Percentiles rank a stretch among this genome's conserved stretches.
Conservation (phyloP, 1,140 invertebrate species). For the Plectrocnemia conspersa region DNA sequence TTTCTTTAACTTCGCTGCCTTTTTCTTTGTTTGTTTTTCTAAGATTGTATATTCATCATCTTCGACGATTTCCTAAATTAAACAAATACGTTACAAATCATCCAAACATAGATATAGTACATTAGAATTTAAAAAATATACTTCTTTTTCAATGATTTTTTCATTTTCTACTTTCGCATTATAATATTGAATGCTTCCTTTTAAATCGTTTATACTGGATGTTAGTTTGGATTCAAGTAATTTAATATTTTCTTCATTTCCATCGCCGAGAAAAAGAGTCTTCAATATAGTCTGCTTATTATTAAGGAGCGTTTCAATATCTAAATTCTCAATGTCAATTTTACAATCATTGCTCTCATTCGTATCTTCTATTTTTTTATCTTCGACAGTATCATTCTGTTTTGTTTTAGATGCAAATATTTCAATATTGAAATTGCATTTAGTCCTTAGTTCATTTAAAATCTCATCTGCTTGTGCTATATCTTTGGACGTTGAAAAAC, state of each 20-base stretch:
- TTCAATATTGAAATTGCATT: constrained; percentile 5
- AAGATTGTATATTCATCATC: neutral
- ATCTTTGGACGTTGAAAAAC: neutral
- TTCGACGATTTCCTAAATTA: neutral
- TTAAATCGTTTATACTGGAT: constrained; percentile 8
- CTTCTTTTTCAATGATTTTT: constrained; percentile 56
- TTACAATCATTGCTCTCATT: neutral
- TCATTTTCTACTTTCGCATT: constrained; percentile 56
- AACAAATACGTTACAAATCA: neutral
- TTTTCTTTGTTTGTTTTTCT: constrained; percentile 12
- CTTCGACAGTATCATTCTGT: neutral
- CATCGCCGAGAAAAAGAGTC: constrained; percentile 14
- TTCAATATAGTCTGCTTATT: constrained; percentile 13
- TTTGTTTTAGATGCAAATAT: constrained; percentile 1
- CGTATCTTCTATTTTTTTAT: neutral
- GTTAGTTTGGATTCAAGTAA: constrained; percentile 22
- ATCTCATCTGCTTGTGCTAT: constrained; percentile 18
- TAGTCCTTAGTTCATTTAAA: constrained; percentile 20
- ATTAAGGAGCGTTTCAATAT: constrained; percentile 9
- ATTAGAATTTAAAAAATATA: constrained; percentile 27
- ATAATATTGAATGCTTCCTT: constrained; percentile 37
- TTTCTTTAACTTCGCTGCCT: constrained; percentile 12
- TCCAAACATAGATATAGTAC: constrained; percentile 3
- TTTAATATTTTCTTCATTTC: constrained; percentile 27
- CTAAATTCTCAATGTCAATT: constrained; percentile 13